Base-by-base conservation (phyloP, 2,888 invertebrate species). In the Polydrusus pterygomalis region DNA sequence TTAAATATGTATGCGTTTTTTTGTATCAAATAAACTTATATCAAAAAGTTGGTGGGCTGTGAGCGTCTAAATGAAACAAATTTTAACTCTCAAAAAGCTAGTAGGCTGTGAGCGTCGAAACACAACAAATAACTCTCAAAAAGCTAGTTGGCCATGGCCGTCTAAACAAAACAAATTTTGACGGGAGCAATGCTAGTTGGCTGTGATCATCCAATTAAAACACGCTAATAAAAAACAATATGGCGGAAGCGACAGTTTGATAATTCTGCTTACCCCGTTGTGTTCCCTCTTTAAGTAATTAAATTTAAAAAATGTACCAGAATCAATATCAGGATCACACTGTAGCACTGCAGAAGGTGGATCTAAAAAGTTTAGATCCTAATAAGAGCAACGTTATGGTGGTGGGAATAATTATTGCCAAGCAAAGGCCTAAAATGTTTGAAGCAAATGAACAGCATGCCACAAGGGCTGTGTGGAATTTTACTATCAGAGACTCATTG, bases 401-500 rank as follows among this genome's bases (percentile, higher is more conserved):
- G 77, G 87, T 90, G 40, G 92, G 90, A 10, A 89, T 92, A 30
- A 90, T 93, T 56, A 92, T 93, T 78, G 91, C 91, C 2, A 94
- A 93, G 87, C 91, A 90, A 80, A 89, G 89, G 78, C 90, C 92
- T 1, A 89, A 90, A 73, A 87, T 86, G 70, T 87, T 91, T 80
- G 88, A 88, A 45, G 10, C 17, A 10, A 17, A n/a, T 11, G 90
- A 89, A 81, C 90, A 89, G 83, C 89, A 89, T 84, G 45, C 17
- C 0, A 90, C 90, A 87, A 90, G 92, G 79, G 93, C 91, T n/a
- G 95, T 95, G 0, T 93, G 93, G 88, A 92, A 91, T 70, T 94
- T 95, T 79, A 95, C 95, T 0, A 79, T 95, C 30, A 89, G 95
- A 78, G 96, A 95, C 87, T 93, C 94, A 0, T 89, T 90, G 17